Conservation (phyloP, 2,888 invertebrate genomes). For the Taphrorychus bicolor region DNA sequence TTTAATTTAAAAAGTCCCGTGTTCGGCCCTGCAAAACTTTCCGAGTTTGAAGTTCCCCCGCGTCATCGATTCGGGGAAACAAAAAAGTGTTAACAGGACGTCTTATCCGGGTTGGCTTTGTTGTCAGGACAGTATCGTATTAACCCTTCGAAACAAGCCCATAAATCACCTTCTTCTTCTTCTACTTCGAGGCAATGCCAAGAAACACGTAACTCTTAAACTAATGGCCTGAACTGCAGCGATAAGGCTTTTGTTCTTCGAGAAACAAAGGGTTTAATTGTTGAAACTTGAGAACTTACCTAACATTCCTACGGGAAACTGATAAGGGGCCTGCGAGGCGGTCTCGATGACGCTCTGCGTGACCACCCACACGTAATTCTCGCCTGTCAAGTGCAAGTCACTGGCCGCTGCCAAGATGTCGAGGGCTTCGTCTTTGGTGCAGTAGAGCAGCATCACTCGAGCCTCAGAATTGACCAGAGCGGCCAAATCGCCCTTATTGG, state of each 20-base stretch:
- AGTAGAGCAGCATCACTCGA: slow-evolving; percentile 90
- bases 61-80: background rate
- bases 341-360: slow-evolving; percentile 93
- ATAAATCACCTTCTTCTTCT: background rate
- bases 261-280: too few species aligned
- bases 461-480: slow-evolving; percentile 90
- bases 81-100: background rate
- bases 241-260: background rate
- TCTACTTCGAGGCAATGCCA: too few species aligned
- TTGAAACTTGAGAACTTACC: too few species aligned
- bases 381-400: slow-evolving; percentile 80
- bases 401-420: slow-evolving; percentile 80
- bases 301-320: slow-evolving; percentile 92
- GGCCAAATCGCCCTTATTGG: slow-evolving; percentile 76
- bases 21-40: background rate
- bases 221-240: background rate
- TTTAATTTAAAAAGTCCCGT: background rate
- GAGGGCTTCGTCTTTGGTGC: slow-evolving; percentile 86
- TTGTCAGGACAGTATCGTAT: background rate
- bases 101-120: background rate
- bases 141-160: background rate
- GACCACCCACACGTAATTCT: slow-evolving; percentile 96
- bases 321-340: slow-evolving; percentile 73
- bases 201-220: background rate
- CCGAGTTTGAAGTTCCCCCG: background rate